Evolutionary conservation across 1,140 invertebrate genomes (phyloP).

Genomic region (Batillaria attramentaria): DNA sequence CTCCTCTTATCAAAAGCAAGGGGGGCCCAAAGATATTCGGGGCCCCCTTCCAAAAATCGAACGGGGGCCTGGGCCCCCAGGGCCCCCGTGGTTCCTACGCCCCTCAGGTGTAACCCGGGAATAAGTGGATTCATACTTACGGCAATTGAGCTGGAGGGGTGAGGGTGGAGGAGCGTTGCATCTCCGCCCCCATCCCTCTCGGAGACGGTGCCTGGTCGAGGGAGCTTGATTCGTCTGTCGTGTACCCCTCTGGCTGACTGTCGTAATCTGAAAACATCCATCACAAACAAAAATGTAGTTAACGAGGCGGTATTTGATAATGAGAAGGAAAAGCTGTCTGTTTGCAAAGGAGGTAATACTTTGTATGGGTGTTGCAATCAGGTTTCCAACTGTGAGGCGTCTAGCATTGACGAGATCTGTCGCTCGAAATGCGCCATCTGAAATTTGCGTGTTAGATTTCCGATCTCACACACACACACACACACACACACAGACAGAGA

Average conservation of each 20-base stretch:
- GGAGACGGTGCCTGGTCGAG: conserved; percentile 26
- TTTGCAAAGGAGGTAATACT: too few species aligned
- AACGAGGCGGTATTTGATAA: neutral
- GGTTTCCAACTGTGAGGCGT: too few species aligned
- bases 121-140: too few species aligned
- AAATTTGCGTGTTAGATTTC: neutral
- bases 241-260: conserved; percentile 29
- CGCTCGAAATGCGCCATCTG: neutral
- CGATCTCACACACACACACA: conserved; percentile 9
- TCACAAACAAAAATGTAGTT: neutral
- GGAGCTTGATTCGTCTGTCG: conserved; percentile 27
- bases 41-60: too few species aligned
- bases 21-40: too few species aligned
- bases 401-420: too few species aligned
- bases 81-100: too few species aligned
- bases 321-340: neutral
- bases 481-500: conserved; percentile 5
- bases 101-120: too few species aligned
- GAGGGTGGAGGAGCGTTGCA: neutral
- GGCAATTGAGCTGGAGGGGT: neutral
- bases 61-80: too few species aligned
- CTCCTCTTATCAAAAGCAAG: too few species aligned
- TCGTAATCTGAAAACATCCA: conserved; percentile 29
- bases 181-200: neutral
- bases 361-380: too few species aligned